Evolutionary conservation across 2,797 vertebrate genomes (phyloP).

Genomic region (Apodemus agrarius): DNA sequence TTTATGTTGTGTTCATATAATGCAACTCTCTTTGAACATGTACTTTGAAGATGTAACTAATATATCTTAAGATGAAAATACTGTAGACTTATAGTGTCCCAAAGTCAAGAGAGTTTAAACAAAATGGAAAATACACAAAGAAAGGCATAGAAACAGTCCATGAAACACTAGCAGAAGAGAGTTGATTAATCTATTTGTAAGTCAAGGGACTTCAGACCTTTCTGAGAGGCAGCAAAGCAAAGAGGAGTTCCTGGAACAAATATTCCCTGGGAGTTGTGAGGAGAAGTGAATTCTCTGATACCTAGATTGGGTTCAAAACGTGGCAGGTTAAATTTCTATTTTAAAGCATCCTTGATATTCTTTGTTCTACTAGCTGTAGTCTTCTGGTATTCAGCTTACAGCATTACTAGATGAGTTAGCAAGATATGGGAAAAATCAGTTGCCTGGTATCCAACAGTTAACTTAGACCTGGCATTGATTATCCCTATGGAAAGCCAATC

Average conservation of each 20-base stretch:
- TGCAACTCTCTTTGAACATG: neutral
- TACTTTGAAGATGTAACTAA: neutral
- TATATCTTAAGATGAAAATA: neutral
- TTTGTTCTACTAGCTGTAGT: neutral
- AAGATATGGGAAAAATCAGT: neutral
- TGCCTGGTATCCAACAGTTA: too few species aligned
- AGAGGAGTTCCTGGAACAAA: neutral
- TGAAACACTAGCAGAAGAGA: neutral
- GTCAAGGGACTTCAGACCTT: neutral
- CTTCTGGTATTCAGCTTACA: neutral
- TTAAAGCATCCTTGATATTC: neutral
- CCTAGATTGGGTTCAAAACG: neutral
- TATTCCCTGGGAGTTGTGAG: too few species aligned
- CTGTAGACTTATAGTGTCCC: neutral
- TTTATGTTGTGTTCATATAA: neutral
- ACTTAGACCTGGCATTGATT: neutral
- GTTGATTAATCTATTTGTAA: neutral
- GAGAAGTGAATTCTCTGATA: neutral
- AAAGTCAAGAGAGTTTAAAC: neutral
- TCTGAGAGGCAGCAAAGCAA: neutral
- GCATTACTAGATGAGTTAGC: neutral
- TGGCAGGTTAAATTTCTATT: neutral
- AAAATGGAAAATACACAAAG: neutral
- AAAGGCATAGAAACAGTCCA: neutral
- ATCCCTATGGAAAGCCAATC: neutral